A percentile compares a stretch with the other conserved stretches of the same genome.
phyloP scores from a whole-genome alignment of 2,113 vertebrate species.

The Naja naja region DNA sequence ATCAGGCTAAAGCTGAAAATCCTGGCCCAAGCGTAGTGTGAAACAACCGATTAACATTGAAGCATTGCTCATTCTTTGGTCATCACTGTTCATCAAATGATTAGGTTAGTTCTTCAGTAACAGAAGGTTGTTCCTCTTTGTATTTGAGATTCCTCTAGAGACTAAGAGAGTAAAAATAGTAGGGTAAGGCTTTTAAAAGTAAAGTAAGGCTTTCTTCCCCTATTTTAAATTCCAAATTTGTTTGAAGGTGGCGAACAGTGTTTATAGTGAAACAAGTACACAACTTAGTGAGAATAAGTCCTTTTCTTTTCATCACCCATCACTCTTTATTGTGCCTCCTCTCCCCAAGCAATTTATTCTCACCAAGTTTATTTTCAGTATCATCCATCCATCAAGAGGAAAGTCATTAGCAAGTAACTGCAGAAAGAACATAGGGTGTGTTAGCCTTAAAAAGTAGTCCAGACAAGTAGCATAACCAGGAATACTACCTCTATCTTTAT shows the following conservation, averaged over 20 bases:
- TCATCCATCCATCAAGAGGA: not conserved
- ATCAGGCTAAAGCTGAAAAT: not conserved
- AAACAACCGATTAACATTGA: not conserved
- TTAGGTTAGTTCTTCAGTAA: not conserved
- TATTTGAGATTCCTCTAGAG: not conserved
- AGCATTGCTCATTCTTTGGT: not conserved
- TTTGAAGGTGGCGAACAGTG: not conserved
- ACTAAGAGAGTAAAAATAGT: not conserved
- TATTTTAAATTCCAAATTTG: not conserved
- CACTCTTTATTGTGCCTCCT: not conserved
- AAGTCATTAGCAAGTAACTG: not conserved
- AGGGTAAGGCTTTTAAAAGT: too few species aligned
- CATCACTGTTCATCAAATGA: not conserved
- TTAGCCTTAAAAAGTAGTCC: not conserved
- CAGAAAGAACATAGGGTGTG: not conserved
- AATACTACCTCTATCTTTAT: not conserved
- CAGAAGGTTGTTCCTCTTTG: not conserved
- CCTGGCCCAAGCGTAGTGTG: not conserved
- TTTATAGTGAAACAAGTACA: not conserved
- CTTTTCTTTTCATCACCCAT: not conserved
- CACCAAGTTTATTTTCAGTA: not conserved
- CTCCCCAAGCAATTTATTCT: not conserved
- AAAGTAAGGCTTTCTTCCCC: not conserved
- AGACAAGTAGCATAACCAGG: not conserved
- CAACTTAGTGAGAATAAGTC: not conserved